Base-by-base conservation (phyloP, 2,113 vertebrate species). In the Xenopus laevis region DNA sequence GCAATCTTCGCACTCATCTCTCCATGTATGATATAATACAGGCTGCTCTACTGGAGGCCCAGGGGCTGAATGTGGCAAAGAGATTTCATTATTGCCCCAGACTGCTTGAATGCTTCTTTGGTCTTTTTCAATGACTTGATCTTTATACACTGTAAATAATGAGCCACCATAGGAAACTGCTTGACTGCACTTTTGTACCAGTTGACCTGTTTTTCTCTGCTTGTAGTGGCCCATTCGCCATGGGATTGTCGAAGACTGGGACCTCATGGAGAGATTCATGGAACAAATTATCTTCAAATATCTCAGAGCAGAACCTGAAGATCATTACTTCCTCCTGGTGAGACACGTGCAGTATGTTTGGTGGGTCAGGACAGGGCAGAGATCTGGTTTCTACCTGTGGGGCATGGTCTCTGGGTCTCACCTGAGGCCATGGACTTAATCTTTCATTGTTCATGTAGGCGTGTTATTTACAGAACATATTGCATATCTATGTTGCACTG, bases 221-320 rank as follows among this genome's bases (percentile, higher is more conserved):
- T 58, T 7, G 83, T 85, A 99, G 97, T 99, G 97, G 96, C 97
- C 97, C 12, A 98, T 99, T 47, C 95, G 97, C 77, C 97, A 99
- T 79, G 97, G 97, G 69, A 99, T 99, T 73, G 96, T 98, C 83
- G 97, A 99, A 88, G 97, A 99, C 79, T 99, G 97, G 97, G 97
- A 98, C 82, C 89, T 99, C 71, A 99, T 99, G 97, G 97, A 99
- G 87, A 90, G 95, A 68, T 99, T 99, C 89, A 99, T 99, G 97
- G 97, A 99, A 81, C 96, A 99, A 89, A 92, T 99, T 83, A 99
- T 99, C 87, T 99, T 99, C 87, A 98, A 99, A 80, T 99, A 99
- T 86, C 90, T 98, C 86, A 91, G 96, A 80, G 96, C 96, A 18
- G 97, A 98, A 85, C 96, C 97, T 0, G 97, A 99, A 88, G 97